Conservation (phyloP, 2,888 invertebrate genomes). For the Emmelina monodactyla region DNA sequence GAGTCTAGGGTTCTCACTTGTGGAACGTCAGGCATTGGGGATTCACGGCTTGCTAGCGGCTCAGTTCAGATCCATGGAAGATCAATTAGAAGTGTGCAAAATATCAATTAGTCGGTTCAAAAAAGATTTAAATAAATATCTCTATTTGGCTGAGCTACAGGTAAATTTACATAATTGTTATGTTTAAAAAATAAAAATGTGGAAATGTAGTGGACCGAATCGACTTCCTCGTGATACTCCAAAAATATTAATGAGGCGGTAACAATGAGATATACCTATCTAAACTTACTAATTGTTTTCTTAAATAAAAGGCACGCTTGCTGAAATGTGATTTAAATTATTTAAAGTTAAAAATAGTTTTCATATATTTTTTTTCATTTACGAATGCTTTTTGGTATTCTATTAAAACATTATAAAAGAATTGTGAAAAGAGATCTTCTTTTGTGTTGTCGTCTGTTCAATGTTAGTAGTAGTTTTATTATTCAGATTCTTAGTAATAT, state of each 20-base stretch:
- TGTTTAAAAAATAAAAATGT: too few relatives aligned
- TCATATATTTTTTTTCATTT: too few relatives aligned
- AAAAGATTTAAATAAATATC: constrained; percentile 88
- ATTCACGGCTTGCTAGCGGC: constrained; percentile 94
- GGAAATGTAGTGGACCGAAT: too few relatives aligned
- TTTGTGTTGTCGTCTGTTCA: neutral
- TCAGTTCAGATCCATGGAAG: constrained; percentile 83
- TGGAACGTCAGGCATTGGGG: constrained; percentile 90
- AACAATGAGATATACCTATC: too few relatives aligned
- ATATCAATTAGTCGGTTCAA: constrained; percentile 84
- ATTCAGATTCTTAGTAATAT: neutral
- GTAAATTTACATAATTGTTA: too few relatives aligned
- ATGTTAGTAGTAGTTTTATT: neutral
- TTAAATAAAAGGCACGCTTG: too few relatives aligned
- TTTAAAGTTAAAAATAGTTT: too few relatives aligned
- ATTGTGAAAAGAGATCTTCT: constrained; percentile 3
- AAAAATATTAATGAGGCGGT: too few relatives aligned
- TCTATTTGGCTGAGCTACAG: constrained; percentile 85
- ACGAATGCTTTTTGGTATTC: too few relatives aligned
- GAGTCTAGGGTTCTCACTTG: constrained; percentile 91
- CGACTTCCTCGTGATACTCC: too few relatives aligned
- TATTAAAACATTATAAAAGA: constrained; percentile 4
- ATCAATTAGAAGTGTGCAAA: constrained; percentile 84
- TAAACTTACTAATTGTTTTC: too few relatives aligned
- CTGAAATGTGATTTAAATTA: too few relatives aligned